A percentile compares a stretch with the other conserved stretches of the same genome.
These are phyloP conservation scores for Sarcophaga carnaria DNA, from an alignment of 2,888 invertebrate genomes.

Conservation along the genomic window DNA sequence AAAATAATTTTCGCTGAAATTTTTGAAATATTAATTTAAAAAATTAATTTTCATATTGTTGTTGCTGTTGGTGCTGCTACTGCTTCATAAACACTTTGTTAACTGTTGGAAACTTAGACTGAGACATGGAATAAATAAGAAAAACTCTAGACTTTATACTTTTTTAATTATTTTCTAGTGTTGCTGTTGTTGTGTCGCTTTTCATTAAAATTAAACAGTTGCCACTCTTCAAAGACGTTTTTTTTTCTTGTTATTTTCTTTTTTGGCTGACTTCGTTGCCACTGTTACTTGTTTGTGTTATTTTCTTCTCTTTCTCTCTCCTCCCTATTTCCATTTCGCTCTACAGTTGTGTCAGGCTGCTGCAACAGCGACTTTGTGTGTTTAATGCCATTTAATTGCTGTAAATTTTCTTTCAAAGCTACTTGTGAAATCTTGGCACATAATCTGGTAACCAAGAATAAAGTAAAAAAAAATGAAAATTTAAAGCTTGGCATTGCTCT, in stretches of 20 bases:
- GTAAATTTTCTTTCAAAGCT: constrained; percentile 59
- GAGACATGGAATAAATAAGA: not conserved
- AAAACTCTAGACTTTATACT: constrained; percentile 34
- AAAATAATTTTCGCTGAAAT: constrained; percentile 49
- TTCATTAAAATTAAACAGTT: constrained; percentile 62
- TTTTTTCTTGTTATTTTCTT: not conserved
- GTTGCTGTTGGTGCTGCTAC: constrained; percentile 11
- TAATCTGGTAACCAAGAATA: constrained; percentile 60
- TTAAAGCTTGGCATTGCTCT: constrained; percentile 12
- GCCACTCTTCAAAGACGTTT: constrained; percentile 44
- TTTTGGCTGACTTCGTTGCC: constrained; percentile 18
- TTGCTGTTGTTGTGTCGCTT: constrained; percentile 50
- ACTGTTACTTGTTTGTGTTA: constrained; percentile 34
- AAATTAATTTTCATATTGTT: constrained; percentile 52
- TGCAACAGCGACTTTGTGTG: constrained; percentile 41
- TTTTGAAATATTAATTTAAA: constrained; percentile 54
- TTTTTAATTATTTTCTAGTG: constrained; percentile 47
- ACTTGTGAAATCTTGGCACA: constrained; percentile 67
- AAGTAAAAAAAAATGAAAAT: constrained; percentile 39
- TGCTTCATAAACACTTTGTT: constrained; percentile 18
- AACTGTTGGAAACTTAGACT: not conserved
- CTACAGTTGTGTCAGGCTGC: not conserved
- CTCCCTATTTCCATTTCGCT: not conserved
- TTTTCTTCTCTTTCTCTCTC: not conserved
- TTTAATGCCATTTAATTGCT: constrained; percentile 67